Evolutionary conservation across 92 coral and sea anemone genomes (phyloP), one percentile per base, ranked within the genome.

Genomic region (Zoanthus sansibaricus): DNA sequence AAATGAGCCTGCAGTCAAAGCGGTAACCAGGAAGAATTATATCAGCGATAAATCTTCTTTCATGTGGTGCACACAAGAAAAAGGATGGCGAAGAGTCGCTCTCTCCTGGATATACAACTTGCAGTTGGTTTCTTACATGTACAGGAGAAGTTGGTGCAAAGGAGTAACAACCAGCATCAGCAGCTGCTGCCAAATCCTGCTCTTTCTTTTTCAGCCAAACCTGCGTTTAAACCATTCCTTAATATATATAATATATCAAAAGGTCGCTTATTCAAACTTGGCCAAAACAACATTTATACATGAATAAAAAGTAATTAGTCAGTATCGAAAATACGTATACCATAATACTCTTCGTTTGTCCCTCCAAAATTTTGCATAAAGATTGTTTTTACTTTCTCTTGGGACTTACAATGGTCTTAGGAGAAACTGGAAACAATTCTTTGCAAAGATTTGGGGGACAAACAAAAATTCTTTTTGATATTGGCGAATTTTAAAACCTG

Each of bases 11-110:
- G 75, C 85, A 80, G 44, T 80, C 85, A 80, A 80, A 80, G 33
- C 85, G 85, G 45, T 80, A 32, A 45, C 85, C 75, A 7, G 85
- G 85, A 51, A 80, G 75, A 80, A 80, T 80, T 10, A 80, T 80
- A 44, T 80, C 62, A 66, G 54, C 75, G 7, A 14, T 42, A 71
- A 80, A 18, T 45, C 73, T 45, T 30, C 25, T 80, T 67, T 46
- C 30, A 20, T 9, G 64, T 17, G 58, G 84, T 64, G 20, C 45
- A 15, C 84, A 79, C 17, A 79, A 12, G 56, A 44, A 79, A 21
- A 64, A 46, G 18, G 72, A 33, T 0, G 74, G 72, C 1, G 56
- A 79, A 8, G 49, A 20, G 20, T 69, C 55, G 6, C 47, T 64
- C 18, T 44, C 59, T 59, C 64, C 72, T 79, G 84, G 44, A 30